Evolutionary conservation across 2,797 vertebrate genomes (phyloP).

Genomic region (Scolopax bukidnonensis): DNA sequence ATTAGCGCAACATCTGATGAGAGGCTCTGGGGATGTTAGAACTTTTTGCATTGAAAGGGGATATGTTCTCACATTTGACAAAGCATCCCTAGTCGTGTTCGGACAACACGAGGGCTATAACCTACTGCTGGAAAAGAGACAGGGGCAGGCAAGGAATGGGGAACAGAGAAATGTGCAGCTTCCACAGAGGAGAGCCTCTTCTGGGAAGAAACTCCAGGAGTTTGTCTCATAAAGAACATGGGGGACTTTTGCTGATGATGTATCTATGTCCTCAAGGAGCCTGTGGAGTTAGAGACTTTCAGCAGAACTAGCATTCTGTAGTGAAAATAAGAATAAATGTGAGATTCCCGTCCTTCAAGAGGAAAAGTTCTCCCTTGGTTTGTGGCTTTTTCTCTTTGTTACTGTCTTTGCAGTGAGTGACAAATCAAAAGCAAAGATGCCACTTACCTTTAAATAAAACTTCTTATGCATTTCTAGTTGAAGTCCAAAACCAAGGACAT

Average conservation of each 20-base stretch:
- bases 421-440: not conserved
- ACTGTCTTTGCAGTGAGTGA: not conserved
- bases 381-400: not conserved
- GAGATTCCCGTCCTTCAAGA: not conserved
- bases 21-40: conserved; percentile 21
- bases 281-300: not conserved
- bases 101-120: not conserved
- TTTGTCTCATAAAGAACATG: not conserved
- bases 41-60: conserved; percentile 50
- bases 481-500: not conserved
- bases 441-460: not conserved
- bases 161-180: not conserved
- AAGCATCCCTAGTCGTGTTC: conserved; percentile 8
- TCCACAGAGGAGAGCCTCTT: not conserved
- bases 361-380: not conserved
- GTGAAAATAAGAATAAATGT: not conserved
- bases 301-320: not conserved
- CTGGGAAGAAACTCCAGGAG: not conserved
- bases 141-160: not conserved
- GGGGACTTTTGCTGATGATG: not conserved
- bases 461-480: not conserved
- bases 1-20: conserved; percentile 48
- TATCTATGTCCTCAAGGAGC: not conserved
- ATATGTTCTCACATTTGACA: conserved; percentile 39
- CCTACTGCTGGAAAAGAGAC: not conserved